Conservation (phyloP, 2,113 vertebrate genomes). For the Phrynosoma blainvillii region DNA sequence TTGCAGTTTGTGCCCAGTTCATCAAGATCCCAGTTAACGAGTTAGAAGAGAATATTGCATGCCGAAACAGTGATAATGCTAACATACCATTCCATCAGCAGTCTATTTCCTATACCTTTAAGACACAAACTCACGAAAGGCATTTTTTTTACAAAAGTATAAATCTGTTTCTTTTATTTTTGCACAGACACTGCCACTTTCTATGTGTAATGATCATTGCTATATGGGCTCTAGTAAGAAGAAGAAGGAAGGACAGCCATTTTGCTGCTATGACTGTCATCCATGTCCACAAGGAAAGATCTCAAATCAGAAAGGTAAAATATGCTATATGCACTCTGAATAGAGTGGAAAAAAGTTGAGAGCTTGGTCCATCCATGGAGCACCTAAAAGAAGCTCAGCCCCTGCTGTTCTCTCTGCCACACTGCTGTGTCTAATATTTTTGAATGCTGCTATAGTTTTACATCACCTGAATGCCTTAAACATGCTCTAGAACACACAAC, state of each 20-base stretch:
- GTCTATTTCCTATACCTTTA: too few relatives aligned
- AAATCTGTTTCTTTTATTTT: background rate
- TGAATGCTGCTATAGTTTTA: background rate
- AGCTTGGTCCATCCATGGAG: background rate
- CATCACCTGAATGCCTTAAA: background rate
- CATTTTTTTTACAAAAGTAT: too few relatives aligned
- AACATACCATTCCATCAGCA: too few relatives aligned
- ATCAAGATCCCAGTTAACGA: too few relatives aligned
- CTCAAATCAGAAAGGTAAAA: background rate
- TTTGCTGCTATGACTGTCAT: constrained; percentile 16
- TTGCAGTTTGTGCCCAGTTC: too few relatives aligned
- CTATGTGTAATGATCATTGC: background rate
- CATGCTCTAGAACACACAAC: too few relatives aligned
- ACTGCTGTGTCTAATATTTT: background rate
- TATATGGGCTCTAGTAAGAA: background rate
- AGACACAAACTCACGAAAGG: too few relatives aligned
- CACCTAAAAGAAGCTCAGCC: too few relatives aligned
- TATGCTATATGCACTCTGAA: background rate
- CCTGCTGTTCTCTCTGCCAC: background rate
- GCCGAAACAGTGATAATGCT: too few relatives aligned
- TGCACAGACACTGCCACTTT: background rate
- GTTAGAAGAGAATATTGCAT: too few relatives aligned
- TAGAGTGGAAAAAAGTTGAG: too few relatives aligned
- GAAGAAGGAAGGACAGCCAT: background rate
- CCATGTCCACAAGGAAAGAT: constrained; percentile 10